Base-by-base conservation (phyloP, 2,888 invertebrate species). In the Luperina nickerlii region DNA sequence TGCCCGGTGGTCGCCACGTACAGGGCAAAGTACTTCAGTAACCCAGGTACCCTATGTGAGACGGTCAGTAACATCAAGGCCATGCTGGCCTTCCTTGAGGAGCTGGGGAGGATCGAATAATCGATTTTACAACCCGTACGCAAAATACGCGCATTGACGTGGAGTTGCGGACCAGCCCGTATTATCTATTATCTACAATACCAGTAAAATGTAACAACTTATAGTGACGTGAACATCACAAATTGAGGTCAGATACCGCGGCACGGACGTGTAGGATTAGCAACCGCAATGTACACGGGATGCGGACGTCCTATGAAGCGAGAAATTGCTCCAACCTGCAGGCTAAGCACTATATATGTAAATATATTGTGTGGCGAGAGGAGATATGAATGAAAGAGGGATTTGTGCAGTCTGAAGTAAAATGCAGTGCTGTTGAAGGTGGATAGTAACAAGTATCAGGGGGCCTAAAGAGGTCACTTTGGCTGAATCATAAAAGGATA, bases 221-320 rank as follows among this genome's bases (percentile, higher is more conserved):
- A 76, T 27, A n/a, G 11, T 72, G 67, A 51, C 67, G 65, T 71
- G 24, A 63, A 62, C 67, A 69, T 75, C 38, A 79, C 70, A 84
- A 73, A 84, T 85, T 85, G 71, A 74, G 87, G 87, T 87, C 79
- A 81, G 69, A 76, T 68, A 71, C 63, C 80, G 74, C 67, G 60
- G 72, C 70, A 72, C 67, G 73, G 74, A 79, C 71, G 79, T 75
- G 48, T 60, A 69, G 69, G 63, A 80, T 84, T 84, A 68, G 65
- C 65, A 72, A 79, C 77, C 79, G 78, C 81, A 78, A 71, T 66
- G 76, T 60, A 74, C 74, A 87, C 48, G 74, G 70, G 81, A 72
- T 75, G 76, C 51, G 63, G 71, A 76, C 65, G 68, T 79, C 65
- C 73, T 65, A 81, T 80, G 74, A 79, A 74, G 67, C 82, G 80